Percentiles rank a stretch among this genome's conserved stretches.
phyloP scores from a whole-genome alignment of 2,113 vertebrate genomes.

The Pterophyllum scalare region DNA sequence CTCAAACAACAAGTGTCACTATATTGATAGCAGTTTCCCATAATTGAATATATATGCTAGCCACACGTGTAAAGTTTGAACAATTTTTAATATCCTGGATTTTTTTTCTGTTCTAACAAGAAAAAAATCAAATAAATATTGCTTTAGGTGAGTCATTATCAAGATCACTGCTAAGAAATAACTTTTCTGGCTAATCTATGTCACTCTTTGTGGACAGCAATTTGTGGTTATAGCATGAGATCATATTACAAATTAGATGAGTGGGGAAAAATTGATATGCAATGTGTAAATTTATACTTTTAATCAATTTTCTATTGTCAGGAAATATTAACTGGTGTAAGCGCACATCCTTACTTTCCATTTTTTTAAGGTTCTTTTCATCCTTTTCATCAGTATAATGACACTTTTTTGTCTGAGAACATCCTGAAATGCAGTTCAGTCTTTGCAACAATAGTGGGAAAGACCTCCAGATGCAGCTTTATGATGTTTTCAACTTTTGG shows the following conservation, averaged over 20 bases:
- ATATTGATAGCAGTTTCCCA: constrained; percentile 18
- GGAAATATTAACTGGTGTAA: neutral
- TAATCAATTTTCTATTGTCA: neutral
- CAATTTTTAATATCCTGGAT: too few species aligned
- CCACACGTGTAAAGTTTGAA: neutral
- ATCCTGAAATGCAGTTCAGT: constrained; percentile 5
- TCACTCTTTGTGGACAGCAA: neutral
- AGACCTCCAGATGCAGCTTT: neutral
- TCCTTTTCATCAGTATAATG: neutral
- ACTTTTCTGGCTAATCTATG: too few species aligned
- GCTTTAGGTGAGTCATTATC: neutral
- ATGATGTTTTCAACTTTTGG: neutral
- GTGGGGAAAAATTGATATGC: neutral
- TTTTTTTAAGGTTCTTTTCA: neutral
- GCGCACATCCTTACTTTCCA: neutral
- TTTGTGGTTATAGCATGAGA: neutral
- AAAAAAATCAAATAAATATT: neutral
- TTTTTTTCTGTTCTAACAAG: too few species aligned
- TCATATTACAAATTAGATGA: neutral
- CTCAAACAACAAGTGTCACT: constrained; percentile 47
- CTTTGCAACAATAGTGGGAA: neutral
- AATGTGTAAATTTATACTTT: neutral
- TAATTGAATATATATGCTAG: neutral
- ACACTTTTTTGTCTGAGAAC: constrained; percentile 28
- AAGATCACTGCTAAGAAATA: neutral